A percentile compares a stretch with the other conserved stretches of the same genome.
These are phyloP conservation scores for Epicauta chinensis DNA, from an alignment of 1,140 invertebrate genomes.

Conservation along the genomic window DNA sequence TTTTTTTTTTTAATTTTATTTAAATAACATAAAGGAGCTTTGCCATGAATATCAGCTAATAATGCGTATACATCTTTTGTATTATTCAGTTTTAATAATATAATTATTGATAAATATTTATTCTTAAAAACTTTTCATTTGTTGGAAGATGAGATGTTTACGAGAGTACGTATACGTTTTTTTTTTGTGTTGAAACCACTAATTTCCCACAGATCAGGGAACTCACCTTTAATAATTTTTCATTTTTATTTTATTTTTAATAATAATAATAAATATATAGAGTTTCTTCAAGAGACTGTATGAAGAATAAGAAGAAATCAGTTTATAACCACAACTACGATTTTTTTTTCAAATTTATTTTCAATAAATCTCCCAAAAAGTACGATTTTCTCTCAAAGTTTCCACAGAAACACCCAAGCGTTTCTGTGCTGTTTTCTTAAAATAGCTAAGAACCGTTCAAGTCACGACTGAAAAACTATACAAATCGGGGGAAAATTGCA, in stretches of 20 bases:
- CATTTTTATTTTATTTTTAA: constrained; percentile 4
- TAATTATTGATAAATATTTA: constrained; percentile 42
- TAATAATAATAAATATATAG: constrained; percentile 13
- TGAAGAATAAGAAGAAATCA: constrained; percentile 12
- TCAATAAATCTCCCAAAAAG: constrained; percentile 14
- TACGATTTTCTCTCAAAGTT: constrained; percentile 8
- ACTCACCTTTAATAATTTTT: too few species aligned
- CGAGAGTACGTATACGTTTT: constrained; percentile 43
- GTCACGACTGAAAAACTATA: too few species aligned
- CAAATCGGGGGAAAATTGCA: too few species aligned
- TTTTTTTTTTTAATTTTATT: constrained; percentile 6
- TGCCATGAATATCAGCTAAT: constrained; percentile 43
- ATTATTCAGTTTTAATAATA: constrained; percentile 41
- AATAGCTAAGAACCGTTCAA: too few species aligned
- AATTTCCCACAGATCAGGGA: too few species aligned
- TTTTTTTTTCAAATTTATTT: constrained; percentile 14
- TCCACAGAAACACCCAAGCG: constrained; percentile 17
- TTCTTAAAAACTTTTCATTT: constrained; percentile 38
- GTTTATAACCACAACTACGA: constrained; percentile 14
- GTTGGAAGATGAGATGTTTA: constrained; percentile 44
- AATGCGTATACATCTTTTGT: constrained; percentile 44
- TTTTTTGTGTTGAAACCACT: constrained; percentile 3
- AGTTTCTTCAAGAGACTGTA: constrained; percentile 1
- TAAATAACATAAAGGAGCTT: constrained; percentile 43
- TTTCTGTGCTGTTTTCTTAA: too few species aligned